A percentile compares a stretch with the other conserved stretches of the same genome.
Evolutionary conservation across 2,888 invertebrate species (phyloP).

Genomic region (Sphaerophoria taeniata): DNA sequence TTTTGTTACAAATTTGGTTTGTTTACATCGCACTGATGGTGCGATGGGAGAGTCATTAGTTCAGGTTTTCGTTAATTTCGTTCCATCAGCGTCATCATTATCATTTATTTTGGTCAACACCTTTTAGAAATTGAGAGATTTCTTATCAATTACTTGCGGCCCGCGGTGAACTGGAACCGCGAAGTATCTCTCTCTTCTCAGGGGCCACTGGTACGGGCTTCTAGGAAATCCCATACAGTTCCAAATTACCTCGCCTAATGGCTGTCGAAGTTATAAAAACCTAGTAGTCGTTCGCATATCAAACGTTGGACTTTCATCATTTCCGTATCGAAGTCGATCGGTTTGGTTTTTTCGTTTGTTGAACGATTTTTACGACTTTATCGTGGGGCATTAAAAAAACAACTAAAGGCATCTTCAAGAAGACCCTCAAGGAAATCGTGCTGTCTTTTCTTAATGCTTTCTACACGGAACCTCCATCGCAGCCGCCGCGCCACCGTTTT

Average conservation of each 20-base stretch:
- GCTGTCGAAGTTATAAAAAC: not conserved
- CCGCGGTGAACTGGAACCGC: slow-evolving; percentile 46
- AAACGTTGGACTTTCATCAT: slow-evolving; percentile 55
- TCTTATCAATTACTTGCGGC: slow-evolving; percentile 36
- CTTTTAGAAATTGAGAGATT: slow-evolving; percentile 44
- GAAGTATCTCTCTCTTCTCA: slow-evolving; percentile 21
- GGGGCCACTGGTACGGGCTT: not conserved
- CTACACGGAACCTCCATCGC: not conserved
- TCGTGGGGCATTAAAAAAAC: slow-evolving; percentile 20
- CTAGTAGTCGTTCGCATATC: not conserved
- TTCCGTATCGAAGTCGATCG: slow-evolving; percentile 64
- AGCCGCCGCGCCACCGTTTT: slow-evolving; percentile 24
- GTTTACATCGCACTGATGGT: not conserved
- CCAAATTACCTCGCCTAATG: slow-evolving; percentile 63
- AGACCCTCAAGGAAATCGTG: slow-evolving; percentile 4
- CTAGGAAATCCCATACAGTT: slow-evolving; percentile 66
- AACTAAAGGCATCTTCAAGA: not conserved
- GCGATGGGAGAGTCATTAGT: slow-evolving; percentile 34
- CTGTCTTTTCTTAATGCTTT: not conserved
- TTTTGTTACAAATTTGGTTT: slow-evolving; percentile 58
- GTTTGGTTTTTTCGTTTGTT: slow-evolving; percentile 18
- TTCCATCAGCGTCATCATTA: slow-evolving; percentile 9
- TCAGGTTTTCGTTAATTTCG: slow-evolving; percentile 6
- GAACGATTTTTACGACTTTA: slow-evolving; percentile 55
- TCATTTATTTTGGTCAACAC: slow-evolving; percentile 49